Base-by-base conservation (phyloP, 35 echinoderm and acorn worm genomes). In the Ptychodera flava region DNA sequence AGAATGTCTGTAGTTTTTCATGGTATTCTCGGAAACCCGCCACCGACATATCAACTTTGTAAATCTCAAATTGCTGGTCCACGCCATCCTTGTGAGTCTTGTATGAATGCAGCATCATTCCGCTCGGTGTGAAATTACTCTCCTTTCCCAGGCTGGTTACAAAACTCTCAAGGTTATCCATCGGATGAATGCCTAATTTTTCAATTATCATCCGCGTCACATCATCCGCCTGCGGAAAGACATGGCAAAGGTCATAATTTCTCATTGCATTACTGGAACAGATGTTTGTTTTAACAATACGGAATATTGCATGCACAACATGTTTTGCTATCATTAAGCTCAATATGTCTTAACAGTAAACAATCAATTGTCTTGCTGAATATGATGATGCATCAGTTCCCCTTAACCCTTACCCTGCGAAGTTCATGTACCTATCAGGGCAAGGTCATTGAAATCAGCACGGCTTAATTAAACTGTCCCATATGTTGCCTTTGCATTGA, bases 81-180 rank as follows among this genome's bases (percentile, higher is more conserved):
- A 87, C 33, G 80, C 86, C 91, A 33, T 86, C 86, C 16, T 36
- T 81, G 28, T 88, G 81, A 1, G 32, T 77, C 33, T 89, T 80
- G 85, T 93, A 97, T 15, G 91, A 91, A 78, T 97, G 86, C 16
- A 93, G 78, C 31, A 97, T 78, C 28, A 84, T 87, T 0, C 95
- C 95, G 30, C 83, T 91, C 1, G 95, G 95, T 36, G 80, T 45
- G 79, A 97, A 97, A 37, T 32, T 79, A 22, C 81, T 79, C 31
- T 97, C 95, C 15, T 97, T 89, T 31, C 87, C 81, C 28, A 97
- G 85, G 33, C 82, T 85, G 16, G 78, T 36, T 0, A 97, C 37
- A 37, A 97, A 97, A 16, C 89, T 78, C 77, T 97, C 95, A 1
- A 93, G 87, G 37, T 88, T 93, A 30, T 88, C 87, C 78, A 93